Percentiles rank a stretch among this genome's conserved stretches.
Conservation (phyloP, 1,140 invertebrate genomes). For the Atopsyche davidsoni region DNA sequence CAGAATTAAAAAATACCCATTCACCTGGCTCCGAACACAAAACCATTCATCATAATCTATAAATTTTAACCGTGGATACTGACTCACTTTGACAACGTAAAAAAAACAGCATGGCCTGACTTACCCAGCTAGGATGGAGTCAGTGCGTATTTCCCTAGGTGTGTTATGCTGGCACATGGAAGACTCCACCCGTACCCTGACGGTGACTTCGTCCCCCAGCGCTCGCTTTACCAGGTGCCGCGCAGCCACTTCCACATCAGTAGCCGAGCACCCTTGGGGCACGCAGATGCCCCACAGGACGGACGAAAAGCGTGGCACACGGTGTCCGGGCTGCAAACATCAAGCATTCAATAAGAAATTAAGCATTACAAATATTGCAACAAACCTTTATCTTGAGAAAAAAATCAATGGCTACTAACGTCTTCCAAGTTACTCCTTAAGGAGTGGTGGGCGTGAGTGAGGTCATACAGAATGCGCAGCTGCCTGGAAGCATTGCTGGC, state of each 20-base stretch:
- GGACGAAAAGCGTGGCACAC: slow-evolving; percentile 55
- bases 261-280: slow-evolving; percentile 49
- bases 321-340: slow-evolving; percentile 58
- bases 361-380: neutral
- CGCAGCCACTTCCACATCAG: slow-evolving; percentile 50
- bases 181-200: slow-evolving; percentile 50
- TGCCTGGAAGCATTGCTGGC: slow-evolving; percentile 43
- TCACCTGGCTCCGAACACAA: too few relatives aligned
- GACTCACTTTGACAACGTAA: too few relatives aligned
- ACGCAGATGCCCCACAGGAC: slow-evolving; percentile 60
- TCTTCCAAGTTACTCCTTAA: slow-evolving; percentile 57
- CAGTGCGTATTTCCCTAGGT: slow-evolving; percentile 32
- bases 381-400: neutral
- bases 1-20: too few relatives aligned
- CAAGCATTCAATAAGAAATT: too few relatives aligned
- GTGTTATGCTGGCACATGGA: slow-evolving; percentile 55
- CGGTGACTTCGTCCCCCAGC: slow-evolving; percentile 36
- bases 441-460: slow-evolving; percentile 58
- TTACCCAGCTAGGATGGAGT: slow-evolving; percentile 48
- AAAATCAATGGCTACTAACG: slow-evolving; percentile 48
- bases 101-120: too few relatives aligned
- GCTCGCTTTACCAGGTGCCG: slow-evolving; percentile 35
- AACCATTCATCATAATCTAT: too few relatives aligned
- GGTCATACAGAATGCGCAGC: slow-evolving; percentile 48
- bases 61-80: too few relatives aligned